Evolutionary conservation across 1,140 invertebrate species (phyloP), one percentile per base, ranked within the genome.

Genomic region (Maniola jurtina): DNA sequence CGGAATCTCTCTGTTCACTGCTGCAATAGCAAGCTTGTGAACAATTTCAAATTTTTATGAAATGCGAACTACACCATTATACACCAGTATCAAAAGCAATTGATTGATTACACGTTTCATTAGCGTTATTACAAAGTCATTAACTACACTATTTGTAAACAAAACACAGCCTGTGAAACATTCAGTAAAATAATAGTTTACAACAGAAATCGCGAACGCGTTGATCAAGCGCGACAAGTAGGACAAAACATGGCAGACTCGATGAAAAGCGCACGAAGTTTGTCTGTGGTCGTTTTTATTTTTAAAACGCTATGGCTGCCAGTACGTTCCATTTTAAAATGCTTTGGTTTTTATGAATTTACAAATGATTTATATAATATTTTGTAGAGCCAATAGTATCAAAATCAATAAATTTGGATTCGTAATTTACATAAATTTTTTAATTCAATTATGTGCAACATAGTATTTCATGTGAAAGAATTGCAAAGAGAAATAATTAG

Each of bases 201-300:
- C 71, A 83, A 85, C 76, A 78, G 71, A 83, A 86, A 83, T 83
- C 86, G 83, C 86, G 81, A 85, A 87, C 82, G 86, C 86, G 84
- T 89, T 87, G 83, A 84, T 85, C 81, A 84, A 88, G 84, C 89
- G 90, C 89, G 89, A 91, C 87, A 91, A 89, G 88, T 90, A 91
- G 85, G 87, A 91, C 89, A 91, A 91, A 91, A 91, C 90, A 91
- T 91, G 90, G 90, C 90, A 90, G 90, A 88, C 88, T 83, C 78
- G 73, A 77, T 71, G 80, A 86, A 85, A 86, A 86, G 80, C 82
- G 84, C 83, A 86, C 78, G 83, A 84, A 85, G 69, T 73, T 88
- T 86, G 83, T 90, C 86, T 90, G 68, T 87, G 85, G 79, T 81
- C 65, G 60, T 80, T 81, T 82, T 81, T 77, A 79, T 83, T 86